Conservation (phyloP, 2,888 invertebrate genomes). For the Brachypterus glaber region DNA sequence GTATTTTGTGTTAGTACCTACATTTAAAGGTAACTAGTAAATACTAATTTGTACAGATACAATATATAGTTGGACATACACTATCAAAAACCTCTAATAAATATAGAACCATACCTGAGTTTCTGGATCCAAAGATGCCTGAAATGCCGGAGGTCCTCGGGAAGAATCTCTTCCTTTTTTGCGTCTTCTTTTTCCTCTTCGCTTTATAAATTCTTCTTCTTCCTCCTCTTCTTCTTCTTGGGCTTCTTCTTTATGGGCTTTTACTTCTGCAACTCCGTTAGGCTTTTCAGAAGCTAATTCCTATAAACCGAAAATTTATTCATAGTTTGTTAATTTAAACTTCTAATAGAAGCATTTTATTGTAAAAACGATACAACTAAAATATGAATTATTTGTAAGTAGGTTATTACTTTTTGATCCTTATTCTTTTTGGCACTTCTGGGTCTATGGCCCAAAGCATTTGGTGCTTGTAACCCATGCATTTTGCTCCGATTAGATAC, state of each 20-base stretch:
- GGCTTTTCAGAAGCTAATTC: constrained; percentile 5
- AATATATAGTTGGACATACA: no score
- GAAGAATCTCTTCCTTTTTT: constrained; percentile 38
- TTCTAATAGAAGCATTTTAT: neutral
- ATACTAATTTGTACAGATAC: no score
- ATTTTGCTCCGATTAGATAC: neutral
- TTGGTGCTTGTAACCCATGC: neutral
- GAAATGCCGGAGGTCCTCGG: constrained; percentile 33
- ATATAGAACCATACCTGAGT: constrained; percentile 52
- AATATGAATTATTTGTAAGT: no score
- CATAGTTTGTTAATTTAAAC: neutral
- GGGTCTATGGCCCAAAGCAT: constrained; percentile 6
- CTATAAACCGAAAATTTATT: neutral
- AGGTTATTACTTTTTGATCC: neutral
- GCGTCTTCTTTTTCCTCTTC: constrained; percentile 45
- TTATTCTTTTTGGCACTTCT: constrained; percentile 13
- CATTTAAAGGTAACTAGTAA: no score
- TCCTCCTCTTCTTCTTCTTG: constrained; percentile 47
- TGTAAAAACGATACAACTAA: no score
- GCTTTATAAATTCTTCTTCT: constrained; percentile 50
- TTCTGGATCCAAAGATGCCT: constrained; percentile 52
- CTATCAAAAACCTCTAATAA: no score
- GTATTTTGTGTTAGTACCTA: no score
- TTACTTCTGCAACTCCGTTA: constrained; percentile 5
- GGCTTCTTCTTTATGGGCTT: constrained; percentile 3